Evolutionary conservation across 2,797 vertebrate species (phyloP), one percentile per base, ranked within the genome.

Genomic region (Coendou prehensilis): DNA sequence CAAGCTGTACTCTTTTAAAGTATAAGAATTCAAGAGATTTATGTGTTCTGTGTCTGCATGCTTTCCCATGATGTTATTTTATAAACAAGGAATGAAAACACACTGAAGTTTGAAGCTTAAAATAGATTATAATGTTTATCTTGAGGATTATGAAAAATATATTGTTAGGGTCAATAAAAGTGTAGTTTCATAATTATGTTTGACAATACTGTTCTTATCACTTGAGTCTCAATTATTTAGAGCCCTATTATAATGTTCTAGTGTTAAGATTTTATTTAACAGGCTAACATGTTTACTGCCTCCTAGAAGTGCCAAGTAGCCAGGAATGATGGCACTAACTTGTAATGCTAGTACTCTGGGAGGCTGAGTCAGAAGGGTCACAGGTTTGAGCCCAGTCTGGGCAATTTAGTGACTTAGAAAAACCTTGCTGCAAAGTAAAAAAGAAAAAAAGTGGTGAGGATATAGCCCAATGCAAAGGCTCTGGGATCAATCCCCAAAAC

Each of bases 31-130:
- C 76, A 63, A 54, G 22, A n/a, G 47, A 75, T 86, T 89, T 59
- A 75, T 26, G 9, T 81, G 52, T 85, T 87, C 26, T 86, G 15
- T 56, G 28, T 23, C 17, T 81, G n/a, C 33, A 45, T 54, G 41
- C 11, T 90, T 41, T 79, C 8, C 90, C 47, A 83, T 50, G 50
- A 83, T 87, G 50, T 26, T 85, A 69, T 83, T 83, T 90, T 71
- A 9, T 78, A 20, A 87, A 83, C 30, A 69, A 30, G 33, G 30
- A 57, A 78, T 71, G 17, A 61, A 93, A 93, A 64, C 3, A 64
- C 3, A 54, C 9, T 56, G 47, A 87, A 87, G n/a, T 91, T 73
- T 79, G 11, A 83, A 89, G 82, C 8, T 28, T 14, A 6, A 83
- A 75, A 57, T 54, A 1, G 61, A 82, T 9, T 57, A 59, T 22